Conservation (phyloP, 2,888 invertebrate species). For the Thelaira solivaga region DNA sequence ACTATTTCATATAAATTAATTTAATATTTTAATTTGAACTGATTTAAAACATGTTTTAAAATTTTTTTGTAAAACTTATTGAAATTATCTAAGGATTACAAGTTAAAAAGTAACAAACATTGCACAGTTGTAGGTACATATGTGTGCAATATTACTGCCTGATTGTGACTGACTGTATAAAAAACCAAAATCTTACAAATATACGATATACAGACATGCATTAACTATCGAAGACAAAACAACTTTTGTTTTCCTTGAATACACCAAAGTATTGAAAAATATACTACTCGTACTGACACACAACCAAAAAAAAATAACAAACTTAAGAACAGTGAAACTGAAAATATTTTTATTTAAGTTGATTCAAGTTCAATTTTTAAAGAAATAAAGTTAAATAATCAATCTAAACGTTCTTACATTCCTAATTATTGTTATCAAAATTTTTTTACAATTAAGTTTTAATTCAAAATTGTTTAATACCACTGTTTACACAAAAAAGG, state of each 20-base stretch:
- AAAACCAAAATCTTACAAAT: not conserved
- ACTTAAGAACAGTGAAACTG: not conserved
- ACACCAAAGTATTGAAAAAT: not conserved
- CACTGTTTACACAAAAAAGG: not conserved
- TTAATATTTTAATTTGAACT: too few species aligned
- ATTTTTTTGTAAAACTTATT: not conserved
- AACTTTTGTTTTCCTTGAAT: conserved; percentile 42
- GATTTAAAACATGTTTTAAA: not conserved
- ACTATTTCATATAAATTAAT: too few species aligned
- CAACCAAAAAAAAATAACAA: too few species aligned
- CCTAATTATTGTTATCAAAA: too few species aligned
- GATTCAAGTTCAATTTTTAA: too few species aligned
- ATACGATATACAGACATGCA: not conserved
- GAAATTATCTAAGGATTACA: conserved; percentile 11
- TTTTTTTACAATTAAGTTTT: too few species aligned
- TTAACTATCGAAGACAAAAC: too few species aligned
- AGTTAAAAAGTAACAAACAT: too few species aligned
- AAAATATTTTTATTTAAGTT: too few species aligned
- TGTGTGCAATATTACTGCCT: conserved; percentile 6
- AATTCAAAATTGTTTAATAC: too few species aligned
- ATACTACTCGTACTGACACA: not conserved
- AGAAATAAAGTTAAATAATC: too few species aligned
- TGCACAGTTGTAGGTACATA: not conserved
- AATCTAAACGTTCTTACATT: too few species aligned
- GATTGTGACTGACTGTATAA: conserved; percentile 7